These are phyloP conservation scores for Heliconius ethilla DNA, from an alignment of 2,888 invertebrate genomes.

Conservation along the genomic window DNA sequence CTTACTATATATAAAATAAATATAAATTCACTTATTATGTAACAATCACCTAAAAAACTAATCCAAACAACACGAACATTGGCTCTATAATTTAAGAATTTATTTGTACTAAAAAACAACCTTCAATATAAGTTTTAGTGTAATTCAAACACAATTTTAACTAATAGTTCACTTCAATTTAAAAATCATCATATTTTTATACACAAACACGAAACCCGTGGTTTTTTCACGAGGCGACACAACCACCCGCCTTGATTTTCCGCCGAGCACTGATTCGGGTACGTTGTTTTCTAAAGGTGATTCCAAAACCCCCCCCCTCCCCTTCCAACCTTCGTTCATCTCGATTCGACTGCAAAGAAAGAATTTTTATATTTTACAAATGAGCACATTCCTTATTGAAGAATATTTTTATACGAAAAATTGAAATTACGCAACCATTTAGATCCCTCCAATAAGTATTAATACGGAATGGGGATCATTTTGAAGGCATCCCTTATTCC, in stretches of 20 bases:
- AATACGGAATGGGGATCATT: slow-evolving; percentile 33
- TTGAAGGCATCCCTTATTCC: slow-evolving; percentile 16
- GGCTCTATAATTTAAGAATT: slow-evolving; percentile 40
- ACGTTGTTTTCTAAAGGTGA: slow-evolving; percentile 77
- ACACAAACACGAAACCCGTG: slow-evolving; percentile 51
- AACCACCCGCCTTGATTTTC: slow-evolving; percentile 59
- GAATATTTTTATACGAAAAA: slow-evolving; percentile 52
- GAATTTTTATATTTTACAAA: slow-evolving; percentile 69
- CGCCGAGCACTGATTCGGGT: slow-evolving; percentile 76
- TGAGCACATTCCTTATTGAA: slow-evolving; percentile 57
- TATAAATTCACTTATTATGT: slow-evolving; percentile 28
- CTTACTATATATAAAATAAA: slow-evolving; percentile 27
- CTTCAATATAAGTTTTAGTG: background rate
- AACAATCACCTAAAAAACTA: slow-evolving; percentile 28
- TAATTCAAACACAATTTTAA: background rate
- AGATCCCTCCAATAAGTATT: slow-evolving; percentile 31
- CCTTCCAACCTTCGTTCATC: slow-evolving; percentile 70
- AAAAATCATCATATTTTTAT: background rate
- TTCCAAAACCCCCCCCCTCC: slow-evolving; percentile 62
- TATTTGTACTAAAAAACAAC: background rate
- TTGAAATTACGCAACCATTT: slow-evolving; percentile 43
- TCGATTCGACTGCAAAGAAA: slow-evolving; percentile 74
- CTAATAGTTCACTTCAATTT: background rate
- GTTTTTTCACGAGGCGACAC: slow-evolving; percentile 49
- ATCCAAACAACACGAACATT: slow-evolving; percentile 25